Base-by-base conservation (phyloP, 2,797 vertebrate species). In the Eulemur coronatus region DNA sequence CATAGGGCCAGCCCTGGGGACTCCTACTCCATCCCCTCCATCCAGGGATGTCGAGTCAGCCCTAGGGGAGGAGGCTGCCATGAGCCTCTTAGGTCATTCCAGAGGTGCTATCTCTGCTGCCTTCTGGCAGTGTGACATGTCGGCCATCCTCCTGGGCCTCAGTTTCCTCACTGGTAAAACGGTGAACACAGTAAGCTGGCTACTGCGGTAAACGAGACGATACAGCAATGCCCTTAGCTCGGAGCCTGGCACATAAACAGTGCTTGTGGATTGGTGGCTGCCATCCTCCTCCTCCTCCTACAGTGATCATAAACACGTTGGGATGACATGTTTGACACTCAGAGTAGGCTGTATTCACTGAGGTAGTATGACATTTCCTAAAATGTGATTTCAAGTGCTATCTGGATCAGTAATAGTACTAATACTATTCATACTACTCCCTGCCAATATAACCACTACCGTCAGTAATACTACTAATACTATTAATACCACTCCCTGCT, bases 181-280 rank as follows among this genome's bases (percentile, higher is more conserved):
- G 63, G 41, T 13, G 11, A 73, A 1, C 6, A 35, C 33, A 28
- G 73, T 55, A 65, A 7, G 12, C 5, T 41, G 33, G 15, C 52
- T 35, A 2, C 57, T 1, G 0, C 61, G 41, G 50, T 41, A 59
- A 52, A 22, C 17, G 33, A 89, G 22, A 26, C 17, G 2, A 11
- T n/a, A 4, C 3, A 1, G 5, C 0, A 7, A 61, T 50, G 38
- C 43, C 0, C 46, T 50, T 1, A 7, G 10, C 50, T 93, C 9
- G 3, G 57, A 9, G 18, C 48, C 91, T 5, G 18, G 13, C 24
- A 15, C 38, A 4, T 57, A 6, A 57, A 22, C 48, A 50, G 18
- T 46, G 3, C 22, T 59, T 26, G 22, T 4, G 65, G 46, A 59
- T 22, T 1, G 1, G 48, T 30, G 26, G 12, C 35, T 4, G 12